Percentiles rank a stretch among this genome's conserved stretches.
phyloP scores from a whole-genome alignment of 2,113 vertebrate genomes.

The Corydoras maculifer region DNA sequence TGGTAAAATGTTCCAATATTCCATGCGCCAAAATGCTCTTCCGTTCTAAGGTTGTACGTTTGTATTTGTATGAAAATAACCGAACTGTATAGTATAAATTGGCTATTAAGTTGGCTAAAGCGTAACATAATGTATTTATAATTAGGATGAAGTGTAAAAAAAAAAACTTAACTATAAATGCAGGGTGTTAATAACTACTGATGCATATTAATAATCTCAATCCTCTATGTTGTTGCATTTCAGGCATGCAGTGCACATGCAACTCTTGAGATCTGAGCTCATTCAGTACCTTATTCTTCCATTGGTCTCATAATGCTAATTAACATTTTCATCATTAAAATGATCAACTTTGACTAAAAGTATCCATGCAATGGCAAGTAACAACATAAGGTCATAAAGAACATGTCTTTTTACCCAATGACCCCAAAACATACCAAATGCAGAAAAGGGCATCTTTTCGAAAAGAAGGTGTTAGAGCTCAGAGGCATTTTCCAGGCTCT shows the following conservation, averaged over 20 bases:
- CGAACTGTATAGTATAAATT: neutral
- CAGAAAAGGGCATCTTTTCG: slow-evolving; percentile 28
- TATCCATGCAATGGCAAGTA: slow-evolving; percentile 77
- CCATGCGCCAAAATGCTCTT: too few relatives aligned
- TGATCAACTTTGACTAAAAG: slow-evolving; percentile 40
- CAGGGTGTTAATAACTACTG: slow-evolving; percentile 26
- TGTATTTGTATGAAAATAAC: too few relatives aligned
- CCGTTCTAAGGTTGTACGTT: too few relatives aligned
- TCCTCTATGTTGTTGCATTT: slow-evolving; percentile 63
- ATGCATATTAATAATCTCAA: slow-evolving; percentile 54
- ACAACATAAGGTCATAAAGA: slow-evolving; percentile 56
- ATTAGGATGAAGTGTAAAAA: slow-evolving; percentile 28
- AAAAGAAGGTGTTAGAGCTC: slow-evolving; percentile 24
- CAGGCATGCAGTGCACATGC: slow-evolving; percentile 84
- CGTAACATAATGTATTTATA: slow-evolving; percentile 15
- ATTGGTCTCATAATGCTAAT: slow-evolving; percentile 24
- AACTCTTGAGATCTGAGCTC: slow-evolving; percentile 40
- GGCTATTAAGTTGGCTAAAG: neutral
- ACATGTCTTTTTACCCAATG: slow-evolving; percentile 44
- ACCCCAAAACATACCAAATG: slow-evolving; percentile 36
- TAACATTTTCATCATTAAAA: slow-evolving; percentile 23
- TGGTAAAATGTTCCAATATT: too few relatives aligned
- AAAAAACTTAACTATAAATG: slow-evolving; percentile 28
- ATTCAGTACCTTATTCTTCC: slow-evolving; percentile 32
- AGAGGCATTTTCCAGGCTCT: slow-evolving; percentile 26